Percentiles rank a stretch among this genome's conserved stretches.
phyloP scores from a whole-genome alignment of 1,140 invertebrate species.

The Eumaeus atala region DNA sequence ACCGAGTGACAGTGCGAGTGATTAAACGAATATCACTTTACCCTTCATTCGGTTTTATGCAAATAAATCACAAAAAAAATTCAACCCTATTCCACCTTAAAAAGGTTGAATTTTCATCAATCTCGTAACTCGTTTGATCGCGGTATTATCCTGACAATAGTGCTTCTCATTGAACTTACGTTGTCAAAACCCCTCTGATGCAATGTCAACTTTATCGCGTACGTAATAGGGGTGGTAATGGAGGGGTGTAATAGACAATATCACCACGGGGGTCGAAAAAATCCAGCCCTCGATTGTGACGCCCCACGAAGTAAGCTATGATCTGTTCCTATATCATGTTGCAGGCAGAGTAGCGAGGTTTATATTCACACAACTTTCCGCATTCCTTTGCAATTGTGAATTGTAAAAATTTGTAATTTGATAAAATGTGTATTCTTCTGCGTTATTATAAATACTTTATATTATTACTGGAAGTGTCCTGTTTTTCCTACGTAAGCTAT shows the following conservation, averaged over 20 bases:
- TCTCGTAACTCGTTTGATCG: constrained; percentile 57
- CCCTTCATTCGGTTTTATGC: constrained; percentile 51
- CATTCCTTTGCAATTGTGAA: no score
- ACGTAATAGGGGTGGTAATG: constrained; percentile 37
- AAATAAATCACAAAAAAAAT: constrained; percentile 20
- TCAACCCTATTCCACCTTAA: constrained; percentile 17
- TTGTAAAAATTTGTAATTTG: no score
- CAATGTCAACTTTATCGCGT: constrained; percentile 36
- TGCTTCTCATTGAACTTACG: constrained; percentile 62
- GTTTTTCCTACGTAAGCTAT: no score
- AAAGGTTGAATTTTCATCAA: constrained; percentile 32
- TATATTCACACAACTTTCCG: no score
- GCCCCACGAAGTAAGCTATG: constrained; percentile 69
- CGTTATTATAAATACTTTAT: no score
- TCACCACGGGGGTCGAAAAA: constrained; percentile 65
- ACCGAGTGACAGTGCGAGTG: constrained; percentile 60
- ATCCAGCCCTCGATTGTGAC: constrained; percentile 63
- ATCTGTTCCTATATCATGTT: constrained; percentile 59
- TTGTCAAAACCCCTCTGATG: constrained; percentile 39
- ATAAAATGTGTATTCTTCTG: no score
- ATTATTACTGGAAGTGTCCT: no score
- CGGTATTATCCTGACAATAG: constrained; percentile 68
- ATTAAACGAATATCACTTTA: constrained; percentile 69
- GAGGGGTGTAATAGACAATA: constrained; percentile 35
- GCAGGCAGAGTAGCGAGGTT: constrained; percentile 24